A percentile compares a stretch with the other conserved stretches of the same genome.
Evolutionary conservation across 2,797 vertebrate genomes (phyloP).

Genomic region (Chelmon rostratus): DNA sequence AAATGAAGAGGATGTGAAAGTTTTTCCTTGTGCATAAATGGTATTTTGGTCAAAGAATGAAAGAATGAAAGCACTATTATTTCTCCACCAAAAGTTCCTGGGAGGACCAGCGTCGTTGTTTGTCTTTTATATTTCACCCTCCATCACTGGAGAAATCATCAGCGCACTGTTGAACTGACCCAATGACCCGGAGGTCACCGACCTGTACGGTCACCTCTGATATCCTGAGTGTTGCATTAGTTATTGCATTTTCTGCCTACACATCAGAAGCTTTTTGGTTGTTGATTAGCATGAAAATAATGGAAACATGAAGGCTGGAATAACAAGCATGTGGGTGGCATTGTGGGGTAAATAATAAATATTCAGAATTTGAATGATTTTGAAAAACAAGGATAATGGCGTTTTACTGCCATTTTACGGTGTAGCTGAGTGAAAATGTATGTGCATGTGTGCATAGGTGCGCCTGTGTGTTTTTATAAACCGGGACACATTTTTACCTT

Average conservation of each 20-base stretch:
- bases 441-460: background rate
- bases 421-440: background rate
- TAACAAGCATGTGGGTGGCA: conserved; percentile 1
- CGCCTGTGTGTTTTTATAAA: background rate
- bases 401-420: background rate
- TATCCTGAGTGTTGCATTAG: background rate
- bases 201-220: conserved; percentile 18
- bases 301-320: background rate
- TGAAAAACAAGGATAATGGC: conserved; percentile 1
- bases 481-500: conserved; percentile 19
- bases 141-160: conserved; percentile 27
- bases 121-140: conserved; percentile 11
- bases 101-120: background rate
- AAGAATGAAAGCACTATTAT: background rate
- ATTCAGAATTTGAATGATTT: conserved; percentile 11
- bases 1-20: background rate
- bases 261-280: conserved; percentile 10
- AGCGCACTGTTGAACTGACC: conserved; percentile 30
- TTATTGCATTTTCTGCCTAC: conserved; percentile 4
- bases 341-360: conserved; percentile 25
- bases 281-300: conserved; percentile 19
- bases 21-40: background rate
- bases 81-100: background rate
- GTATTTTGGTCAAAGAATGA: conserved; percentile 9
- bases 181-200: conserved; percentile 33